Percentiles rank a stretch among this genome's conserved stretches.
phyloP scores from a whole-genome alignment of 2,888 invertebrate genomes.

The Ormia ochracea region DNA sequence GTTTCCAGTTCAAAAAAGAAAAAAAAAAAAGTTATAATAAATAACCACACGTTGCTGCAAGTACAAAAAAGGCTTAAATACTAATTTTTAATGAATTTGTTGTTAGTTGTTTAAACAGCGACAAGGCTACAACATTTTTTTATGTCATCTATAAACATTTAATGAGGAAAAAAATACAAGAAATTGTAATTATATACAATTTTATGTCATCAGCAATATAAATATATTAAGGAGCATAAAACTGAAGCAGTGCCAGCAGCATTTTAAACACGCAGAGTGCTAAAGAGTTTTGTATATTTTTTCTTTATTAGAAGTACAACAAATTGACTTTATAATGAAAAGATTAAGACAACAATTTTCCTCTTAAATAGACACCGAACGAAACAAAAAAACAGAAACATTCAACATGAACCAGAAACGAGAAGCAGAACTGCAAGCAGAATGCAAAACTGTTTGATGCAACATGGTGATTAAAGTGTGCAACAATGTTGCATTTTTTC shows the following conservation, averaged over 20 bases:
- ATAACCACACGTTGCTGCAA: neutral
- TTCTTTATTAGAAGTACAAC: conserved; percentile 2
- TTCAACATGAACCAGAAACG: neutral
- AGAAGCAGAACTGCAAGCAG: neutral
- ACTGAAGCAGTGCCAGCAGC: neutral
- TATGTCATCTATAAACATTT: conserved; percentile 27
- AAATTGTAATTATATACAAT: conserved; percentile 41
- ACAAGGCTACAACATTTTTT: neutral
- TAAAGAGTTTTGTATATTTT: neutral
- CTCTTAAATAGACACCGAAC: neutral
- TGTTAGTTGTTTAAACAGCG: neutral
- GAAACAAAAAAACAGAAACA: neutral
- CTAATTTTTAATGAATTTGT: conserved; percentile 1
- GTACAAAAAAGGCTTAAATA: conserved; percentile 14
- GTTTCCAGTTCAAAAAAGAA: neutral
- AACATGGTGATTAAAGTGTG: neutral
- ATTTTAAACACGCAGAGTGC: conserved; percentile 2
- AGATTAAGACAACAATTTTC: conserved; percentile 22
- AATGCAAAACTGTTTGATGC: conserved; percentile 23
- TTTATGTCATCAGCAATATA: conserved; percentile 51
- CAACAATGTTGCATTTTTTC: conserved; percentile 13
- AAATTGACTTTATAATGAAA: neutral
- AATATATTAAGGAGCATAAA: conserved; percentile 4
- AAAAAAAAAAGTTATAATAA: too few species aligned
- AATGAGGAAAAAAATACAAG: conserved; percentile 24